These are phyloP conservation scores for Ceriagrion tenellum DNA, from an alignment of 2,888 invertebrate genomes.

Conservation along the genomic window DNA sequence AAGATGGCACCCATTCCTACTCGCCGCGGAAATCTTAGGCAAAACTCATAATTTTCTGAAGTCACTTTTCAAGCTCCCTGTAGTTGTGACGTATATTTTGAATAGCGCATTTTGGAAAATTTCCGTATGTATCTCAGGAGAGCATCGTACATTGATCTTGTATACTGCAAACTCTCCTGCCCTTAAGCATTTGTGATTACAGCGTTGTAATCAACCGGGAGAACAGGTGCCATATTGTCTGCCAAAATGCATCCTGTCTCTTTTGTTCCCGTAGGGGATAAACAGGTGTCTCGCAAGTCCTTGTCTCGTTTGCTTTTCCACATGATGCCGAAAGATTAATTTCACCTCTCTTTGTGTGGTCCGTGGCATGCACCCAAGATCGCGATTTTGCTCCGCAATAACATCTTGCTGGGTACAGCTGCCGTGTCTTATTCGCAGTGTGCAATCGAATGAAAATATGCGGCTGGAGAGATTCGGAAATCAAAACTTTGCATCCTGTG, in stretches of 20 bases:
- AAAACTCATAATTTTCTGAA: too few relatives aligned
- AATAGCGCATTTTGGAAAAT: too few relatives aligned
- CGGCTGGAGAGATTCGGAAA: too few relatives aligned
- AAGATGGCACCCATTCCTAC: too few relatives aligned
- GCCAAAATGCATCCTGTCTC: neutral
- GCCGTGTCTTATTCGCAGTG: neutral
- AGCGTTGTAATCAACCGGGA: neutral
- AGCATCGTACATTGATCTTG: too few relatives aligned
- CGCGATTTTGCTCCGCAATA: neutral
- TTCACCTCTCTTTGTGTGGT: neutral
- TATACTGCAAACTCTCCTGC: too few relatives aligned
- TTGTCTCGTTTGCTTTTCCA: neutral
- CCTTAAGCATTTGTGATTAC: neutral
- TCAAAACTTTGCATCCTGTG: too few relatives aligned
- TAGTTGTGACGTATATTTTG: too few relatives aligned
- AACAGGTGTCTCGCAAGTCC: neutral
- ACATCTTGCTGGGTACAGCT: neutral
- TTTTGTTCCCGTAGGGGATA: neutral
- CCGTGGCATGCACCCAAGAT: neutral
- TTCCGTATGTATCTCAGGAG: too few relatives aligned
- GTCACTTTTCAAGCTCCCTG: too few relatives aligned
- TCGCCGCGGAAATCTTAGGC: too few relatives aligned
- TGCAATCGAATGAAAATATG: too few relatives aligned
- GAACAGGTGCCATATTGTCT: neutral
- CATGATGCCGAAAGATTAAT: neutral